These are phyloP conservation scores for Tenebrio molitor DNA, from an alignment of 1,140 invertebrate species.

Conservation along the genomic window DNA sequence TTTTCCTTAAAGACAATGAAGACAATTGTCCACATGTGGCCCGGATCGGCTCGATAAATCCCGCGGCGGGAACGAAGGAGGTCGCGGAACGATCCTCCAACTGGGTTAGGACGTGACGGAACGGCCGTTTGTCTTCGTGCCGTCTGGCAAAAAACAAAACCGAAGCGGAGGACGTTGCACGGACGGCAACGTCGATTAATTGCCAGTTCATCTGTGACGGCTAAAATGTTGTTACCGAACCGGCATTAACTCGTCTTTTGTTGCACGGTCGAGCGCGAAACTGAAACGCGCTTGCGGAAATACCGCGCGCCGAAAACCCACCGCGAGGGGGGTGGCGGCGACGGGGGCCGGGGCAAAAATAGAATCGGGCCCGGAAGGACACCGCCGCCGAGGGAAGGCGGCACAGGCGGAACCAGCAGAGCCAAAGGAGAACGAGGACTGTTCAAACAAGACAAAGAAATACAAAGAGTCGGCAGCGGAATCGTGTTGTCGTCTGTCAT, in stretches of 20 bases:
- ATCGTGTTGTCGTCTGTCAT: no score
- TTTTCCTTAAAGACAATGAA: constrained; percentile 13
- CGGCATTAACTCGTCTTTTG: constrained; percentile 24
- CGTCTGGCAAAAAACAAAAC: background rate
- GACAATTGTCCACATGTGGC: background rate
- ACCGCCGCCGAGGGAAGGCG: no score
- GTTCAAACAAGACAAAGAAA: no score
- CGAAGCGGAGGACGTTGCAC: background rate
- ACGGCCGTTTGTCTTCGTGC: constrained; percentile 4
- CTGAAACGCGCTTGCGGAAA: background rate
- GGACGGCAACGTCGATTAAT: constrained; percentile 17
- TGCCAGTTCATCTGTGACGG: constrained; percentile 25
- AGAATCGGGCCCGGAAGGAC: background rate
- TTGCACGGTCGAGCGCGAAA: constrained; percentile 26
- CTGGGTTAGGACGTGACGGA: constrained; percentile 11
- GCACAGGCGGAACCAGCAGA: no score
- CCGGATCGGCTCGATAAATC: background rate
- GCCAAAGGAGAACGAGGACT: no score
- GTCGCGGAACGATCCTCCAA: constrained; percentile 16
- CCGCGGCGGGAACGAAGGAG: background rate
- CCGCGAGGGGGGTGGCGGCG: background rate
- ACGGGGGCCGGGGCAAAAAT: background rate
- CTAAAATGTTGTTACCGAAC: constrained; percentile 2
- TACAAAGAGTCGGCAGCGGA: no score
- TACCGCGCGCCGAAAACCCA: constrained; percentile 3